phyloP scores from a whole-genome alignment of 2,888 invertebrate genomes.

The Theretra japonica region DNA sequence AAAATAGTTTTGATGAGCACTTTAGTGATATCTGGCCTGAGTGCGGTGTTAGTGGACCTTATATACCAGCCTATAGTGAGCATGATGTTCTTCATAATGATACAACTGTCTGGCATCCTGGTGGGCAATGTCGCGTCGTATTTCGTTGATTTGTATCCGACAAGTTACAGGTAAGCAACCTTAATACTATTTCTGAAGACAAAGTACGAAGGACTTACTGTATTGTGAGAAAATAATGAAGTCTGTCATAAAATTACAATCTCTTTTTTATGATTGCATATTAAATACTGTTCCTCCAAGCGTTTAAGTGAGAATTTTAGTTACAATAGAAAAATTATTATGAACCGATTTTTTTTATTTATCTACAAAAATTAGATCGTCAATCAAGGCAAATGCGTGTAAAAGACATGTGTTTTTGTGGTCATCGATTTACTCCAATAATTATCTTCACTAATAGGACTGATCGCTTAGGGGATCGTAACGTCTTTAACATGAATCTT shows the following conservation, averaged over 20 bases:
- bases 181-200: not conserved
- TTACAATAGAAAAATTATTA: too few relatives aligned
- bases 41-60: conserved; percentile 75
- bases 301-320: too few relatives aligned
- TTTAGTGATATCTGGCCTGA: conserved; percentile 72
- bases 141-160: conserved; percentile 50
- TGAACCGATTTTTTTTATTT: too few relatives aligned
- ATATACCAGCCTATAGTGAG: conserved; percentile 45
- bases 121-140: conserved; percentile 46
- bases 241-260: too few relatives aligned
- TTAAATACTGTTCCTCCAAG: not conserved
- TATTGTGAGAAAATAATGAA: too few relatives aligned
- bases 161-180: conserved; percentile 44
- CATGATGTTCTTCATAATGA: conserved; percentile 44
- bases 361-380: not conserved
- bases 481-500: too few relatives aligned
- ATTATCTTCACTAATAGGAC: not conserved
- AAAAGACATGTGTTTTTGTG: not conserved
- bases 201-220: not conserved
- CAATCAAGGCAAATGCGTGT: not conserved
- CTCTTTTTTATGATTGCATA: not conserved
- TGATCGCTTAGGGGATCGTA: not conserved
- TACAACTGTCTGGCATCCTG: conserved; percentile 44
- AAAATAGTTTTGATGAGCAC: conserved; percentile 68
- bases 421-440: not conserved